These are phyloP conservation scores for Tachuris rubrigastra DNA, from an alignment of 2,113 vertebrate genomes.

Conservation along the genomic window DNA sequence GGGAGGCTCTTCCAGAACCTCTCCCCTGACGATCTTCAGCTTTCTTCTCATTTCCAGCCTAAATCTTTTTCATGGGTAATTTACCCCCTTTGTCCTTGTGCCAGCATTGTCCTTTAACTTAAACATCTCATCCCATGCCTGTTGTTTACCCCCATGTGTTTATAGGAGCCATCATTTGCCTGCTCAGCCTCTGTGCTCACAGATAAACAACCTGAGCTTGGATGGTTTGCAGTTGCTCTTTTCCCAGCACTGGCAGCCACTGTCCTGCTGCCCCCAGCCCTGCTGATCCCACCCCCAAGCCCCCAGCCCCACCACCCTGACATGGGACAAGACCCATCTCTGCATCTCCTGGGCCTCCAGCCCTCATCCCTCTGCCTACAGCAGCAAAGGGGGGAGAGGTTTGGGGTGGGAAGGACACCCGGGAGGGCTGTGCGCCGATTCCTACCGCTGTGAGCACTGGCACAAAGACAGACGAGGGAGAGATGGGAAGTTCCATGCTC, in stretches of 20 bases:
- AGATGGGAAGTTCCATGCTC: fast-evolving
- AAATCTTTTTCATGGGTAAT: not conserved
- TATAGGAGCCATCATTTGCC: not conserved
- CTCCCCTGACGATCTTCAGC: not conserved
- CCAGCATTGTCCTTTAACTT: not conserved
- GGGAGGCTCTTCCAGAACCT: not conserved
- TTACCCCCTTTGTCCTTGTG: not conserved
- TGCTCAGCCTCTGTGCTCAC: fast-evolving
- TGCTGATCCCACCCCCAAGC: not conserved
- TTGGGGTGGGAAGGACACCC: not conserved
- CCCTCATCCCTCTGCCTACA: not conserved
- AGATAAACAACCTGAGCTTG: not conserved
- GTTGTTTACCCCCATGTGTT: not conserved
- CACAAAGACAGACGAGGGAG: fast-evolving
- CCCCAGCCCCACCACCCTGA: not conserved
- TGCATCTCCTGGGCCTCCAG: fast-evolving
- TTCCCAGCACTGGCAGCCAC: not conserved
- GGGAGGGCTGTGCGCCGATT: fast-evolving
- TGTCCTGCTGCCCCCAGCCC: not conserved
- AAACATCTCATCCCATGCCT: not conserved
- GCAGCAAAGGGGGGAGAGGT: not conserved
- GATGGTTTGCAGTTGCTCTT: not conserved
- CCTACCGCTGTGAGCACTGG: not conserved
- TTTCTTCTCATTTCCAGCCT: not conserved
- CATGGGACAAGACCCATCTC: not conserved